Conservation (phyloP, 2,888 invertebrate species). For the Epirrhoe tristata region DNA sequence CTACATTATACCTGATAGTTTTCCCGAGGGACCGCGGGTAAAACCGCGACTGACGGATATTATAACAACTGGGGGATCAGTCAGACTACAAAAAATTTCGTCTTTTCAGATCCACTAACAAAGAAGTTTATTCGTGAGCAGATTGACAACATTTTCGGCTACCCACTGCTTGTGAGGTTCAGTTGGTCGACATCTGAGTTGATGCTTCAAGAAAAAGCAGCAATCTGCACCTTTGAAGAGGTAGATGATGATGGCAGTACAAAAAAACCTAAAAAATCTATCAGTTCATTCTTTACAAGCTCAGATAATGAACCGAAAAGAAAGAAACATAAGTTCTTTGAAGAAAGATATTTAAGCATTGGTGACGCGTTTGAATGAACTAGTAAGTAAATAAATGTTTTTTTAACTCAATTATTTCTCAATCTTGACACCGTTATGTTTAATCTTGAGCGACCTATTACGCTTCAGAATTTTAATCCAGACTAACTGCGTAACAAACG, state of each 20-base stretch:
- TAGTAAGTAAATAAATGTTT: constrained; percentile 33
- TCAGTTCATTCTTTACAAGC: constrained; percentile 86
- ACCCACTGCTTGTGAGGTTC: constrained; percentile 96
- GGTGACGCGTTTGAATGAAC: constrained; percentile 78
- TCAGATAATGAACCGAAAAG: constrained; percentile 66
- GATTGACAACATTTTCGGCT: constrained; percentile 97
- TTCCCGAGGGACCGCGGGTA: too few species aligned
- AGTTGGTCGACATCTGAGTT: constrained; percentile 98
- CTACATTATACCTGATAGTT: too few species aligned
- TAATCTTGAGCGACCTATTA: not conserved
- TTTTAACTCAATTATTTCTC: constrained; percentile 3
- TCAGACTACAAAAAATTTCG: not conserved
- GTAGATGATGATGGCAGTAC: constrained; percentile 79
- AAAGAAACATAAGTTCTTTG: constrained; percentile 88
- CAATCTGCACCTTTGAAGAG: constrained; percentile 90
- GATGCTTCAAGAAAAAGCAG: constrained; percentile 90
- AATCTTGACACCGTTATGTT: not conserved
- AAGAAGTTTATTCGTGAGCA: constrained; percentile 94
- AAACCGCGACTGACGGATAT: too few species aligned
- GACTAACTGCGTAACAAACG: constrained; percentile 7
- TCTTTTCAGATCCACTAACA: constrained; percentile 93
- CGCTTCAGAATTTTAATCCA: not conserved
- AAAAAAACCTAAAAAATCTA: constrained; percentile 78
- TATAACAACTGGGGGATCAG: too few species aligned
- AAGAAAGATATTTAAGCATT: constrained; percentile 86